These are phyloP conservation scores for Stigmatopora argus DNA, from an alignment of 2,113 vertebrate species.

Conservation along the genomic window DNA sequence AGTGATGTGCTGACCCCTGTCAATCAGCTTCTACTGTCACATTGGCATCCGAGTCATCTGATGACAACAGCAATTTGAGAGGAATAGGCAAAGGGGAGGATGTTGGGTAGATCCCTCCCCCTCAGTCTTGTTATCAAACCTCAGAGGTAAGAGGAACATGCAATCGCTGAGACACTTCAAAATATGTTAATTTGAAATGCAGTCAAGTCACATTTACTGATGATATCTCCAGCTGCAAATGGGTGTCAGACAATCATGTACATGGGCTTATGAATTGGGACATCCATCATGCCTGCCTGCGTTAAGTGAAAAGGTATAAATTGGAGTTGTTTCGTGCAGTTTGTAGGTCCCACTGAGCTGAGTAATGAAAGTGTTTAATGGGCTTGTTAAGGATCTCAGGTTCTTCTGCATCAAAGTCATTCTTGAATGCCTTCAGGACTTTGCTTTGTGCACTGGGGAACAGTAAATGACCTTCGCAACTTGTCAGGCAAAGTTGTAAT, in stretches of 20 bases:
- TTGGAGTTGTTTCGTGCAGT: neutral
- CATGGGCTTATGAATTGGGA: neutral
- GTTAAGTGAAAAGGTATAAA: neutral
- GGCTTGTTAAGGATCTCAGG: neutral
- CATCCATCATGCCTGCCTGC: neutral
- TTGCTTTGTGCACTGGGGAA: neutral
- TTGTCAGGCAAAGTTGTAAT: too few species aligned
- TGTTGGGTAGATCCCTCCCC: slow-evolving; percentile 17
- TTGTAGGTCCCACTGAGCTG: neutral
- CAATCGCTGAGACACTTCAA: slow-evolving; percentile 23
- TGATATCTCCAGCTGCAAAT: slow-evolving; percentile 5
- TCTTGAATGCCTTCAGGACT: neutral
- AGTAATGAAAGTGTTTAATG: neutral
- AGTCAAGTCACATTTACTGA: slow-evolving; percentile 17
- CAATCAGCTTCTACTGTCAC: slow-evolving; percentile 65
- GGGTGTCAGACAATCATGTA: neutral
- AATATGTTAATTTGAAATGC: slow-evolving; percentile 38
- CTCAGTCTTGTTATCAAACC: slow-evolving; percentile 43
- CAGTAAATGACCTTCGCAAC: neutral
- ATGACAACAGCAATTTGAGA: slow-evolving; percentile 60
- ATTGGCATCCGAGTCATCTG: slow-evolving; percentile 64
- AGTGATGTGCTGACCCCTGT: slow-evolving; percentile 53
- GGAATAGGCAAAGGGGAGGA: neutral
- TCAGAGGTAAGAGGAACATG: slow-evolving; percentile 34
- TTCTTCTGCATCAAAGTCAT: neutral